Percentiles rank a stretch among this genome's conserved stretches.
These are phyloP conservation scores for Heliconius charithonia DNA, from an alignment of 2,888 invertebrate species.

Conservation along the genomic window DNA sequence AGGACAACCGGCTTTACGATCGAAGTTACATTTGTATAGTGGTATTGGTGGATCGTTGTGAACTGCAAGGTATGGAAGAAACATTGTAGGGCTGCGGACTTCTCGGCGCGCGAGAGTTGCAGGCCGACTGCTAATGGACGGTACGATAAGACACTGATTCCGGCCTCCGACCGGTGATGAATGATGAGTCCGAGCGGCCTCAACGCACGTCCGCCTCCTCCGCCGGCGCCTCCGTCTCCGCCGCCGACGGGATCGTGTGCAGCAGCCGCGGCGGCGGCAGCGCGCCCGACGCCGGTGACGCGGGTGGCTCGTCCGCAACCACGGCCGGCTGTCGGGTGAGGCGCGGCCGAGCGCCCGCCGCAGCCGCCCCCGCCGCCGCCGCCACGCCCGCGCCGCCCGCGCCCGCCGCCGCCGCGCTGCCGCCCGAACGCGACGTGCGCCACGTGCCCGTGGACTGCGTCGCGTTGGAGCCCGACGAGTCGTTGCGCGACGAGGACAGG, in stretches of 20 bases:
- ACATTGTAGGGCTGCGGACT: slow-evolving; percentile 19
- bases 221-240: slow-evolving; percentile 66
- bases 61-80: slow-evolving; percentile 20
- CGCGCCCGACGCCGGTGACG: slow-evolving; percentile 80
- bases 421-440: slow-evolving; percentile 93
- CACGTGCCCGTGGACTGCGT: slow-evolving; percentile 96
- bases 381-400: slow-evolving; percentile 87
- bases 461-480: slow-evolving; percentile 94
- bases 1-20: slow-evolving; percentile 9
- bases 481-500: slow-evolving; percentile 94
- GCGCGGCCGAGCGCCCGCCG: slow-evolving; percentile 43
- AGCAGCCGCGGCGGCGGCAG: slow-evolving; percentile 63
- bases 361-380: slow-evolving; percentile 87
- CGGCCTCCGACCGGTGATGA: slow-evolving; percentile 24
- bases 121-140: slow-evolving; percentile 57
- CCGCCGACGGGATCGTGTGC: slow-evolving; percentile 75
- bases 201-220: slow-evolving; percentile 63
- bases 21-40: background rate
- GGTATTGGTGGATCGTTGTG: slow-evolving; percentile 7
- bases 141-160: slow-evolving; percentile 56
- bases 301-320: slow-evolving; percentile 89
- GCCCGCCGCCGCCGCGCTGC: slow-evolving; percentile 87
- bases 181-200: slow-evolving; percentile 30
- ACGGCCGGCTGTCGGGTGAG: slow-evolving; percentile 90
- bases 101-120: slow-evolving; percentile 22